phyloP scores from a whole-genome alignment of 1,140 invertebrate genomes.

The Orius insidiosus region DNA sequence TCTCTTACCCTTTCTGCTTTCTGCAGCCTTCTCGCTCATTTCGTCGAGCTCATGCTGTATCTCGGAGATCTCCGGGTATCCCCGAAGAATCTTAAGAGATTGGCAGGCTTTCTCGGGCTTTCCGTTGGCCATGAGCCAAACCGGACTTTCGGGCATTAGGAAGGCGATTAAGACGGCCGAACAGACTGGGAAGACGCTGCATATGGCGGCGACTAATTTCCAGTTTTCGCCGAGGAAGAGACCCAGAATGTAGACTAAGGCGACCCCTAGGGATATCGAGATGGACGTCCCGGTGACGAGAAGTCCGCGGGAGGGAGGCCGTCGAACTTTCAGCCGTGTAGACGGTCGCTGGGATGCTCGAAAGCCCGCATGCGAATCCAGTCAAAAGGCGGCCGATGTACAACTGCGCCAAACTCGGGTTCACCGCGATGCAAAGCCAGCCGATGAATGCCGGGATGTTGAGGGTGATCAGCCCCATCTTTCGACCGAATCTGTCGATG shows the following conservation, averaged over 20 bases:
- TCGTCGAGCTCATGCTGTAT: constrained; percentile 23
- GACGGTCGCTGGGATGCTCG: constrained; percentile 39
- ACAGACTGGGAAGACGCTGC: constrained; percentile 36
- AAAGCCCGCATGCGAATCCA: constrained; percentile 39
- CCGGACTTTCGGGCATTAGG: constrained; percentile 49
- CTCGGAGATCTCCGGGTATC: constrained; percentile 25
- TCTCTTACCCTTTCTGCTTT: constrained; percentile 17
- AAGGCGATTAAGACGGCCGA: constrained; percentile 32
- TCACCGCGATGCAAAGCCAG: constrained; percentile 32
- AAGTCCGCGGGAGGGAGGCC: constrained; percentile 33
- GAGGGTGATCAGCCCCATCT: constrained; percentile 32
- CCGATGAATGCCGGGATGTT: constrained; percentile 35
- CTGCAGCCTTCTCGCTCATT: constrained; percentile 15
- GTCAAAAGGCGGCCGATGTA: constrained; percentile 38
- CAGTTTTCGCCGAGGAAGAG: constrained; percentile 39
- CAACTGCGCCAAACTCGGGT: constrained; percentile 28
- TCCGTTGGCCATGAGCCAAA: constrained; percentile 41
- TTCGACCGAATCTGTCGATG: constrained; percentile 38
- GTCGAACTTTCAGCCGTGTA: constrained; percentile 42
- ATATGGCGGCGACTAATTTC: constrained; percentile 40
- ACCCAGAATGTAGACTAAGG: constrained; percentile 41
- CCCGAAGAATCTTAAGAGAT: constrained; percentile 33
- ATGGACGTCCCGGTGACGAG: constrained; percentile 42
- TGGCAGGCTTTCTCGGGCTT: constrained; percentile 33
- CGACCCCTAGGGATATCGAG: constrained; percentile 36